Conservation (phyloP, 2,888 invertebrate species). For the Embidobia sp. region DNA sequence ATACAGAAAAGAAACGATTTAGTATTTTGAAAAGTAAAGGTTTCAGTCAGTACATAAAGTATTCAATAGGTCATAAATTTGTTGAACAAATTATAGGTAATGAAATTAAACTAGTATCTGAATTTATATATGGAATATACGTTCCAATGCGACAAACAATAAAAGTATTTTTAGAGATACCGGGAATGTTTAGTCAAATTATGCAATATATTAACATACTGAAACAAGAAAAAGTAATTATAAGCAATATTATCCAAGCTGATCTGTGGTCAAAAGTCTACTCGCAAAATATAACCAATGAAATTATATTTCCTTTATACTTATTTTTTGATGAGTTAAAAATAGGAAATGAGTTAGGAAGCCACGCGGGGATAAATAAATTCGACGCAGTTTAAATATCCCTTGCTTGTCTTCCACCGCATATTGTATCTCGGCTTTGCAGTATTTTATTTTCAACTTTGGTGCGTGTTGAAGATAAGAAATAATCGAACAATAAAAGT, state of each 20-base stretch:
- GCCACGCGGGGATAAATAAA: constrained; percentile 26
- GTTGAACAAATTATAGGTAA: constrained; percentile 6
- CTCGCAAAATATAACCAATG: constrained; percentile 3
- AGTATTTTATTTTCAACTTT: constrained; percentile 41
- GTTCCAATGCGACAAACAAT: constrained; percentile 31
- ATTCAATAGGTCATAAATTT: constrained; percentile 23
- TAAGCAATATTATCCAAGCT: constrained; percentile 12
- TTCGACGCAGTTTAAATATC: constrained; percentile 33
- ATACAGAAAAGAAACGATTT: constrained; percentile 44
- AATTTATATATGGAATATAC: constrained; percentile 14
- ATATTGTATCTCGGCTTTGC: constrained; percentile 26
- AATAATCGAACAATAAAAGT: constrained; percentile 28
- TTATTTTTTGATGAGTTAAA: constrained; percentile 41
- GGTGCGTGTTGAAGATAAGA: constrained; percentile 25
- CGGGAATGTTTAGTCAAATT: constrained; percentile 20
- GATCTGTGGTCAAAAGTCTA: constrained; percentile 28
- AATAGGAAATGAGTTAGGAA: constrained; percentile 44
- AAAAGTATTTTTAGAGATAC: constrained; percentile 46
- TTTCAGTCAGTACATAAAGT: constrained; percentile 22
- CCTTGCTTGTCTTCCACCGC: constrained; percentile 29
- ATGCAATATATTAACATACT: constrained; percentile 16
- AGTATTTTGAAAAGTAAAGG: constrained; percentile 33
- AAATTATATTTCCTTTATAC: constrained; percentile 28
- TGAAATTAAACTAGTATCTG: constrained; percentile 5
- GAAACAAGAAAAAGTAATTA: background rate